Evolutionary conservation across 92 coral and sea anemone species (phyloP), one percentile per base, ranked within the genome.

Genomic region (Parazoanthus darwini): DNA sequence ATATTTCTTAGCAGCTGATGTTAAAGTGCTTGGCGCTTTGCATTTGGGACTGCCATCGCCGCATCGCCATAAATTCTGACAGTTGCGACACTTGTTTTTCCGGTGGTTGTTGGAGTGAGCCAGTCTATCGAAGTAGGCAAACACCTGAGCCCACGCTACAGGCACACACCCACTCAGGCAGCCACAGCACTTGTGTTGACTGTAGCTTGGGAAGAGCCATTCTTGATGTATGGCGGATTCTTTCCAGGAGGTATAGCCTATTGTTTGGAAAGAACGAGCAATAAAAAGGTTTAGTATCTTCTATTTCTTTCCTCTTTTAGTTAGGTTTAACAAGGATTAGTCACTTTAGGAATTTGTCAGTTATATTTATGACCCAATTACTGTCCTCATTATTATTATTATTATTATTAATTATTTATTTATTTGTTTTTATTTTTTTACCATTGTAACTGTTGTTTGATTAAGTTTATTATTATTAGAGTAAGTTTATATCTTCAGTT

Each of bases 71-170:
- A 74, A 39, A 23, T 74, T 74, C 4, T 74, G 44, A 11, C 78
- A 74, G 43, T 74, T 74, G 48, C 78, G 78, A 5, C 78, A 74
- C 11, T 74, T 74, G 8, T 36, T 74, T 35, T 36, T 74, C 78
- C 78, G 36, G 78, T 36, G 18, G 46, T 33, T 74, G 78, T 33
- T 23, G 20, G 78, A 74, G 78, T 74, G 78, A 74, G 78, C 78
- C 42, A 74, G 14, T 16, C 78, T 74, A 36, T 74, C 78, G 78
- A 74, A 74, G 44, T 74, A 74, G 22, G 43, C 78, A 74, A 74
- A 74, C 2, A 74, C 78, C 11, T 74, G 78, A 29, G 78, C 78
- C 78, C 78, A 74, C 46, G 78, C 78, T 10, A 74, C 78, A 7
- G 78, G 78, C 2, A 74, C 78, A 36, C 78, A 33, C 22, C 43